These are phyloP conservation scores for Rhyacichthys aspro DNA, from an alignment of 2,797 vertebrate genomes.

Conservation along the genomic window DNA sequence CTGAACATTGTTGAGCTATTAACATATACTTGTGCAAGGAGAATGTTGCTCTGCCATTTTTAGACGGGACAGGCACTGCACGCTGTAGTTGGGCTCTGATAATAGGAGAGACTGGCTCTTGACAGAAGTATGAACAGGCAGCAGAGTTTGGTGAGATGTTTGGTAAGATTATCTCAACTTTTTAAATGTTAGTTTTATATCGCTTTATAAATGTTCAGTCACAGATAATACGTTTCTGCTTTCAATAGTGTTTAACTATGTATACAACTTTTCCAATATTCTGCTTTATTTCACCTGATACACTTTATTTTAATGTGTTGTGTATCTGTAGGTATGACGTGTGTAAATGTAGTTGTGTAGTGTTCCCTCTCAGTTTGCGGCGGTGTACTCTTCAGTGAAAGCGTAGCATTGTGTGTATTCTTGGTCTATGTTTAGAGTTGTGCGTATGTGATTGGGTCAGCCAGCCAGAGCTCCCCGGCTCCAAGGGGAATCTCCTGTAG, in stretches of 20 bases:
- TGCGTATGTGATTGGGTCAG: conserved; percentile 55
- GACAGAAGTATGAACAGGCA: conserved; percentile 42
- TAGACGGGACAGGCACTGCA: conserved; percentile 62
- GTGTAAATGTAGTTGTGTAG: conserved; percentile 8
- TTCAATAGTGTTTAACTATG: background rate
- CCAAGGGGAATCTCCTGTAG: conserved; percentile 72
- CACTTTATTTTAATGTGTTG: background rate
- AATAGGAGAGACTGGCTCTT: conserved; percentile 55
- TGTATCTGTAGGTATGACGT: background rate
- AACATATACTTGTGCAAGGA: conserved; percentile 63
- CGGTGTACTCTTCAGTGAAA: conserved; percentile 21
- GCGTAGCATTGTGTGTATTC: conserved; percentile 48
- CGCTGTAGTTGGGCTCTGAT: conserved; percentile 62
- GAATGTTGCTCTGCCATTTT: conserved; percentile 75
- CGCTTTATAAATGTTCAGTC: background rate
- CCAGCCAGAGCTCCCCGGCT: conserved; percentile 58
- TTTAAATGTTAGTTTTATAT: background rate
- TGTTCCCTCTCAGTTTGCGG: conserved; percentile 30
- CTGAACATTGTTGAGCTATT: conserved; percentile 68
- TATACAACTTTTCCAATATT: background rate
- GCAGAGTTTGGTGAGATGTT: conserved; percentile 55
- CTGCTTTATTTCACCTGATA: background rate
- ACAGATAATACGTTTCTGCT: background rate
- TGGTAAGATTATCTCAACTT: conserved; percentile 14
- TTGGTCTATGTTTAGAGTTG: conserved; percentile 64